Percentiles rank a stretch among this genome's conserved stretches.
phyloP scores from a whole-genome alignment of 2,888 invertebrate species.

The Lasioglossum pauxillum region DNA sequence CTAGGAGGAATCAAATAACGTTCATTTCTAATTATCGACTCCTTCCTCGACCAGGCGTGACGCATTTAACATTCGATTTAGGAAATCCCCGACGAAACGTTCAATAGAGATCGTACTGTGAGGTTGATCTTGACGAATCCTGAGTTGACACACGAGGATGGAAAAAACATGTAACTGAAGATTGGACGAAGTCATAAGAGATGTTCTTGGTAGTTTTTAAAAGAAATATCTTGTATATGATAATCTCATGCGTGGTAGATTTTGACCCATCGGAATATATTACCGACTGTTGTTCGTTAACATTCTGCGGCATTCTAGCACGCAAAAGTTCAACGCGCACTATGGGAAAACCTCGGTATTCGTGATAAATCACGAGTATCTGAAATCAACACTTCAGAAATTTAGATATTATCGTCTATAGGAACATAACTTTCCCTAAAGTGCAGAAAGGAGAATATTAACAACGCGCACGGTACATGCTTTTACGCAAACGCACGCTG shows the following conservation, averaged over 20 bases:
- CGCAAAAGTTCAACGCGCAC: not conserved
- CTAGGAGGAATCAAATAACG: constrained; percentile 32
- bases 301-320: not conserved
- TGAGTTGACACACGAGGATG: not conserved
- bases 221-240: not conserved
- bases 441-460: not conserved
- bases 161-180: not conserved
- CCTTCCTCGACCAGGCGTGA: not conserved
- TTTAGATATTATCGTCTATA: not conserved
- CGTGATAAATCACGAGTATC: not conserved
- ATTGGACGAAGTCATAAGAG: not conserved
- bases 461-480: not conserved
- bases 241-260: not conserved
- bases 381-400: not conserved
- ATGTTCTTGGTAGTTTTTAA: not conserved
- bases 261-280: not conserved
- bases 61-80: not conserved
- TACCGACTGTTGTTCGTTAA: not conserved
- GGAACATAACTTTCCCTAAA: not conserved
- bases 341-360: not conserved
- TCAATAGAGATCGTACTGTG: not conserved
- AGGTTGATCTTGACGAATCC: not conserved
- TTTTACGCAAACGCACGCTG: not conserved
- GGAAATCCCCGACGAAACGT: not conserved
- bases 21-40: constrained; percentile 57